Evolutionary conservation across 1,140 invertebrate genomes (phyloP), one percentile per base, ranked within the genome.

Genomic region (Drosophila melanica): DNA sequence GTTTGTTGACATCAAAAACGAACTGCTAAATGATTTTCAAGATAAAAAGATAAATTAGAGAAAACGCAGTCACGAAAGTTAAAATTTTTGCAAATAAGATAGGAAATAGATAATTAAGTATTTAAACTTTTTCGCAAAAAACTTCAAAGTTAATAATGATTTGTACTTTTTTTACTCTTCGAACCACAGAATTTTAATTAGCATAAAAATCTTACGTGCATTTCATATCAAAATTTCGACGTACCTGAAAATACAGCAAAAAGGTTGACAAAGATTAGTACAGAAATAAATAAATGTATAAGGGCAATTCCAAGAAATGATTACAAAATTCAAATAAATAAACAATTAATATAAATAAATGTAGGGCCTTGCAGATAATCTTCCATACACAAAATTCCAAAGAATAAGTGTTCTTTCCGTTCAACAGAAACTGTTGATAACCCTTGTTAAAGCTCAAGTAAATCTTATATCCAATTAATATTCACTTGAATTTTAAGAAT

Each of bases 241-340:
- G 57, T 79, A 82, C 76, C 76, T 72, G 72, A 4, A 79, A 81
- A 54, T 12, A 47, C 4, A 20, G 16, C 41, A 30, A 60, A 51
- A 65, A 8, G 10, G 3, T 42, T 44, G 23, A 55, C 39, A 37
- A 7, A 12, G 35, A 35, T 45, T 23, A 20, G 35, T 14, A 20
- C 1, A 23, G 27, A 45, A 59, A 33, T 16, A 16, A 35, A 42
- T 27, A 30, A 11, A 48, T n/a, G 9, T 9, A 4, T 11, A 20
- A 39, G 30, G n/a, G 6, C 9, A 18, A 14, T 51, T 27, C 27
- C 33, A 35, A 37, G 12, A 37, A 35, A 37, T 37, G 7, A 16
- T 12, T 16, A 4, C 8, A 14, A 8, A 54, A 5, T 11, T 35
- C 11, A 51, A 35, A 0, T n/a, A 39, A 39, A 39, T 10, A 27